These are phyloP conservation scores for Pherbina coryleti DNA, from an alignment of 2,888 invertebrate genomes.

Conservation along the genomic window DNA sequence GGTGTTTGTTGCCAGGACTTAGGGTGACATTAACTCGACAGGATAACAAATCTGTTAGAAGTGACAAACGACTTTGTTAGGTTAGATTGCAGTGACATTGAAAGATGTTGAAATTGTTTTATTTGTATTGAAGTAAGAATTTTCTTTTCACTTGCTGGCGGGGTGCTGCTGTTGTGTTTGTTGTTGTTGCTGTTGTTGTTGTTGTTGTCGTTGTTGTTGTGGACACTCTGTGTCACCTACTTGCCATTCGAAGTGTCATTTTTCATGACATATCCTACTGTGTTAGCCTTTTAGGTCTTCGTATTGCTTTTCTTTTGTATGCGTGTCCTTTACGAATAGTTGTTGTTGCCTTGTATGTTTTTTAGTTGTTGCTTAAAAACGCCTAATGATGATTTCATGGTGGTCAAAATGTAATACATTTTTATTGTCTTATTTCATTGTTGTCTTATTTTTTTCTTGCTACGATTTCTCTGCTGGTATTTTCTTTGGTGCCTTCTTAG, in stretches of 20 bases:
- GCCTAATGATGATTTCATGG: slow-evolving; percentile 68
- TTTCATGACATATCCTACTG: slow-evolving; percentile 56
- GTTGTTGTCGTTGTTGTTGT: slow-evolving; percentile 13
- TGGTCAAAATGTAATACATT: slow-evolving; percentile 66
- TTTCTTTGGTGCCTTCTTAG: slow-evolving; percentile 49
- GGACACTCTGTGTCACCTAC: slow-evolving; percentile 7
- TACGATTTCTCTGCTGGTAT: slow-evolving; percentile 4
- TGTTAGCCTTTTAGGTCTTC: neutral
- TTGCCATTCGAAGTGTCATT: slow-evolving; percentile 49
- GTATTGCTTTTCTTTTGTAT: neutral
- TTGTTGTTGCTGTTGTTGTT: neutral
- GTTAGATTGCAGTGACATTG: slow-evolving; percentile 30
- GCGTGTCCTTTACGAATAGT: neutral
- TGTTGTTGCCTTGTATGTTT: neutral
- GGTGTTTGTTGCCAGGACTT: slow-evolving; percentile 48
- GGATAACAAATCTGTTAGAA: slow-evolving; percentile 69
- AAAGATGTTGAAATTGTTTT: slow-evolving; percentile 14
- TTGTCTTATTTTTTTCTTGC: neutral
- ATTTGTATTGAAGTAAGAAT: neutral
- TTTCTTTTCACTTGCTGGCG: neutral
- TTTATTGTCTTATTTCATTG: slow-evolving; percentile 54
- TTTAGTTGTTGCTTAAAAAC: slow-evolving; percentile 40
- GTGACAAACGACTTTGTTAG: slow-evolving; percentile 66
- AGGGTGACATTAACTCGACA: slow-evolving; percentile 68
- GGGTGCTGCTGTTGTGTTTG: neutral